Evolutionary conservation across 2,113 vertebrate species (phyloP).

Genomic region (Maccullochella peelii): DNA sequence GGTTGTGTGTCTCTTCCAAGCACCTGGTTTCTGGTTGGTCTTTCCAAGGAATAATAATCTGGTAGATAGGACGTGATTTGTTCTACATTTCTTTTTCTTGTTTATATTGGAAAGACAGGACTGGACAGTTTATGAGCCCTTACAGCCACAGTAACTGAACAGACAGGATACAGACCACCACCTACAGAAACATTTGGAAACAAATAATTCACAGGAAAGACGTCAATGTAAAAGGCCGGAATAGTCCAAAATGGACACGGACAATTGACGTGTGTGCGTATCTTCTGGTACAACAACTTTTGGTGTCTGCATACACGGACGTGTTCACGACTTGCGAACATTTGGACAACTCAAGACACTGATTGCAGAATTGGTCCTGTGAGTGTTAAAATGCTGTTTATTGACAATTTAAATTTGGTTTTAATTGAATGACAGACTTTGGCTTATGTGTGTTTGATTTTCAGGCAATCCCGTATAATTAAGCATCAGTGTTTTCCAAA

Average conservation of each 20-base stretch:
- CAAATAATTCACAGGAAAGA: neutral
- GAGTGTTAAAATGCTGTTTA: neutral
- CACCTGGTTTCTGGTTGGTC: slow-evolving; percentile 38
- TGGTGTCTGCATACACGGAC: neutral
- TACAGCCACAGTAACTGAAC: slow-evolving; percentile 4
- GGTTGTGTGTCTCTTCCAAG: slow-evolving; percentile 1
- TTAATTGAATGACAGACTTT: neutral
- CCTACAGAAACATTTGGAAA: slow-evolving; percentile 19
- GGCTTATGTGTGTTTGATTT: neutral
- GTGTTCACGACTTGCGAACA: neutral
- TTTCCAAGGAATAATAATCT: slow-evolving; percentile 43
- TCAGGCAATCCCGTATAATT: too few relatives aligned
- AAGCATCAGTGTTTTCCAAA: neutral
- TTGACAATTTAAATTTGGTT: neutral
- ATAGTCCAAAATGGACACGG: neutral
- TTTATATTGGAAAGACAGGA: slow-evolving; percentile 30
- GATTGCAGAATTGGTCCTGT: neutral
- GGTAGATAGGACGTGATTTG: slow-evolving; percentile 41
- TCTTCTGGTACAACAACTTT: neutral
- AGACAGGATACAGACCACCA: neutral
- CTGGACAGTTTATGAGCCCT: slow-evolving; percentile 4
- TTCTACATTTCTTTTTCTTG: slow-evolving; percentile 13
- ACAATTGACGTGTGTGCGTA: neutral
- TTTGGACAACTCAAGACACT: neutral
- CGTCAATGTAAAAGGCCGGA: neutral